Base-by-base conservation (phyloP, 2,113 vertebrate species). In the Heteronetta atricapilla region DNA sequence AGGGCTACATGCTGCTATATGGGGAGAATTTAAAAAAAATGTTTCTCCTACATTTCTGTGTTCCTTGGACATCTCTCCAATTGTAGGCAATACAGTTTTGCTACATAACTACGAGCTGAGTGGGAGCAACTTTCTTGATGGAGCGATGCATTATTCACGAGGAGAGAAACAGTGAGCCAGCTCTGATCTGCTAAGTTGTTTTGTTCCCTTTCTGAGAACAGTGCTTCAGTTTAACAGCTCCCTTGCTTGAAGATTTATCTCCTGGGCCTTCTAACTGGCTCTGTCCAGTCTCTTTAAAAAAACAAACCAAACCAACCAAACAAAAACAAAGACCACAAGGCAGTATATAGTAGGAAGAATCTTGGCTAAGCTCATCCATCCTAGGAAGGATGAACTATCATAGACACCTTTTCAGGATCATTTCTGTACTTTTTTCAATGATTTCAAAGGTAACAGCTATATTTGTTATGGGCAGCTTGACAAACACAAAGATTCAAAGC, bases 71-170 rank as follows among this genome's bases (percentile, higher is more conserved):
- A 52, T 48, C 60, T 53, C 58, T 89, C 56, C 70, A 63, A 18
- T 26, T 90, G 60, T 48, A 68, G 42, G 80, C n/a, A 82, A 86
- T 44, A n/a, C 36, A 76, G 62, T 34, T 38, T 53, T 89, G 86
- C 78, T 78, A 72, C 38, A 13, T 90, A 83, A 66, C 50, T 76
- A 69, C 52, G 75, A 87, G 87, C 90, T 78, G 86, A 86, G 86
- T 16, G 73, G 64, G 21, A 92, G 29, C 81, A 88, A 78, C 60
- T 63, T 67, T 38, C 87, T 64, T 94, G 91, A 86, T 94, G 69
- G 44, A 86, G 64, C 25, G 33, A 93, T 96, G 88, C 62, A 95
- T 97, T 94, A 95, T 96, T 94, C 90, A 94, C 68, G 55, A 77
- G 74, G 34, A 88, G 36, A 86, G 34, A 66, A 89, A 60, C 64